Base-by-base conservation (phyloP, 2,888 invertebrate genomes). In the Eilema depressum region DNA sequence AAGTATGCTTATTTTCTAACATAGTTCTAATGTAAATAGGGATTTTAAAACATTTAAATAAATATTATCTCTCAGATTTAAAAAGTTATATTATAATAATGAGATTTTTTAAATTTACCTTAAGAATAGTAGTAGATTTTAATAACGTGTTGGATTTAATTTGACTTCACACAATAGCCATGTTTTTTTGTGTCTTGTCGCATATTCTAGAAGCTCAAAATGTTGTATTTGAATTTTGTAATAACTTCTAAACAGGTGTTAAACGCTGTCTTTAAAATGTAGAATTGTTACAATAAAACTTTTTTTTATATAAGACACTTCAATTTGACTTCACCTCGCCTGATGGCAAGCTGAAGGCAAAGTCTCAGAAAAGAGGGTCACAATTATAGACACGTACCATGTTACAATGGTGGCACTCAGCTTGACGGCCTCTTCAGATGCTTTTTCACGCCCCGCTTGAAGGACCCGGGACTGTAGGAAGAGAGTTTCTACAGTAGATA, bases 1-100 rank as follows among this genome's bases (percentile, higher is more conserved):
- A 80, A 79, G 80, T 81, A 85, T 85, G 92, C 91, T 92, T 92
- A 80, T 76, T 53, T 81, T 79, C 74, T 74, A 74, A 71, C 71
- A 66, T 80, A 82, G 69, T 70, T 73, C 37, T 74, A 76, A 74
- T 73, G 76, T 74, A 74, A 68, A 75, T 76, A 81, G 69, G 57
- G 73, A 74, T 75, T 83, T 82, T 78, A 74, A 79, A 74, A 75
- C 59, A 64, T 75, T 82, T 75, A 60, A 73, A 75, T 57, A 70
- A 69, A 73, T 76, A 77, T 70, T 82, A 71, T 76, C 78, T 81
- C 81, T 71, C 78, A 70, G 59, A 79, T 79, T 75, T 64, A 30
- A 68, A 74, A 75, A 73, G 66, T 61, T 62, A 66, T 66, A 65
- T 63, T 41, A 59, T 23, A 57, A 63, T 60, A 66, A 63, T 57